These are phyloP conservation scores for Lasioglossum baleicum DNA, from an alignment of 1,140 invertebrate genomes.

Conservation along the genomic window DNA sequence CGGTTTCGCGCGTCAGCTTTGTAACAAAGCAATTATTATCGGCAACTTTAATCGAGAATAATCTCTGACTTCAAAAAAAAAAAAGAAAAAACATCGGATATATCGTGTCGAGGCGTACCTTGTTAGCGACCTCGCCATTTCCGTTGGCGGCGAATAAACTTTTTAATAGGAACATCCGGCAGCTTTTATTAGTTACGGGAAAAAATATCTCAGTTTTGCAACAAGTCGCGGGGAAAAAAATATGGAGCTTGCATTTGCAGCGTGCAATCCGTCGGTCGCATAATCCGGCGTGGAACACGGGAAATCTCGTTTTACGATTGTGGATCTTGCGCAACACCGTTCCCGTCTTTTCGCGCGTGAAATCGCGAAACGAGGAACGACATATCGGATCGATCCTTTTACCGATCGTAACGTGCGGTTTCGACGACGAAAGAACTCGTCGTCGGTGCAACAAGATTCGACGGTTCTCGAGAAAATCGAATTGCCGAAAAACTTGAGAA, in stretches of 20 bases:
- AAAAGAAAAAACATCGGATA: background rate
- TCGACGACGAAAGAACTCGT: background rate
- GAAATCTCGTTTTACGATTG: constrained; percentile 6
- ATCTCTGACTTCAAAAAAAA: background rate
- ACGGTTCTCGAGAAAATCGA: background rate
- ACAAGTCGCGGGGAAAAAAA: background rate
- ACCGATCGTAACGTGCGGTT: background rate
- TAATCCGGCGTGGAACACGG: background rate
- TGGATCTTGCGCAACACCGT: background rate
- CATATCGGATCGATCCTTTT: background rate
- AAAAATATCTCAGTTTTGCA: background rate
- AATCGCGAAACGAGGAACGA: background rate
- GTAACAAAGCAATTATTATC: background rate
- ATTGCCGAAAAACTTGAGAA: background rate
- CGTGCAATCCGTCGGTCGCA: background rate
- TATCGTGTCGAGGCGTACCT: background rate
- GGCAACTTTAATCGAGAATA: background rate
- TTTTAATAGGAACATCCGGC: background rate
- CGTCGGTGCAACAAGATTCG: background rate
- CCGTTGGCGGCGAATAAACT: background rate
- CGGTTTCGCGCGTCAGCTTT: no score
- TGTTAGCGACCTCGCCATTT: background rate
- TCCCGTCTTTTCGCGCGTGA: constrained; percentile 5
- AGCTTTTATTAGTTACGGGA: background rate
- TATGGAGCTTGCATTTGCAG: background rate